Base-by-base conservation (phyloP, 2,888 invertebrate species). In the Glaucopsyche alexis region DNA sequence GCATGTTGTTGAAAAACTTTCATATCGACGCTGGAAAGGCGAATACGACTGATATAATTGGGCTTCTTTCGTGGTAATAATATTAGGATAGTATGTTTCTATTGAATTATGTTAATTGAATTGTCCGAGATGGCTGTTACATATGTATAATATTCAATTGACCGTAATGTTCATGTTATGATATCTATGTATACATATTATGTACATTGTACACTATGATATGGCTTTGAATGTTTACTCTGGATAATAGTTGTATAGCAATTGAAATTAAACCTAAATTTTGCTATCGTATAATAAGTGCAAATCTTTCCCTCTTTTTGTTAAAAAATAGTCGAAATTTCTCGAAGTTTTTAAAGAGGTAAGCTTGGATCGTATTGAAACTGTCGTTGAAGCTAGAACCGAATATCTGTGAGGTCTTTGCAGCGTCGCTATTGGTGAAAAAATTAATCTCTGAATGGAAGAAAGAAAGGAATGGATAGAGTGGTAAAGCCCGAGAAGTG, bases 401-500 rank as follows among this genome's bases (percentile, higher is more conserved):
- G 66, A 66, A 66, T 29, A 29, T n/a, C 42, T 66, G 42, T 55
- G 19, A 49, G 38, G 49, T 64, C 60, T 49, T 72, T 55, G 42
- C 50, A 67, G 40, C 67, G 67, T 72, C 72, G 72, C 66, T 84
- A 80, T 79, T 79, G 77, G 81, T 76, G 84, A 87, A 87, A 77
- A 77, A 80, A 81, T 78, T 77, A 79, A 80, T 77, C 76, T 78
- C 81, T 80, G 73, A 78, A 88, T 85, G 85, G 84, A 90, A 89
- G 88, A 87, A 91, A 80, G 77, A 79, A 81, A 79, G 74, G 78
- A 76, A 81, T 78, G 78, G 80, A 87, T 82, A 85, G 82, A 84
- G 90, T 90, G 91, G 89, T 83, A 90, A 86, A 87, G 83, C 83
- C 87, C 86, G 87, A 87, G 82, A 84, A 84, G 93, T 92, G 92